Conservation (phyloP, 2,113 vertebrate genomes). For the Pelvicachromis taeniatus region DNA sequence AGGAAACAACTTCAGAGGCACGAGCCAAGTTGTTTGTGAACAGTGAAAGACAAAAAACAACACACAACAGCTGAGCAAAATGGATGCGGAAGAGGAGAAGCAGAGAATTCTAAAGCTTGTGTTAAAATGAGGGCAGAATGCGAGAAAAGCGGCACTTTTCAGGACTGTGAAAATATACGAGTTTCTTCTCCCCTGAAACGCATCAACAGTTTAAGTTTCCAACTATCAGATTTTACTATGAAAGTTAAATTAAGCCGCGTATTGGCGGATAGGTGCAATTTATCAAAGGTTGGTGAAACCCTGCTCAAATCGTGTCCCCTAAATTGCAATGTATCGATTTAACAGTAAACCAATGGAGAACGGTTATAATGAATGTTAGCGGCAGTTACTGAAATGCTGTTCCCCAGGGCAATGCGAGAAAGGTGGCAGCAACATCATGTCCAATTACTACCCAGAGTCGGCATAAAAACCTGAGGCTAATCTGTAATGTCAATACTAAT, state of each 20-base stretch:
- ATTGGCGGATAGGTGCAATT: conserved; percentile 3
- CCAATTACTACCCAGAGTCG: conserved; percentile 42
- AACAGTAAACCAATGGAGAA: conserved; percentile 47
- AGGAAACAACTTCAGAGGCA: conserved; percentile 16
- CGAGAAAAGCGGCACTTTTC: background rate
- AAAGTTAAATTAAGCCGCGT: conserved; percentile 13
- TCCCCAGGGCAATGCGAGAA: conserved; percentile 32
- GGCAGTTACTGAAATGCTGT: conserved; percentile 38
- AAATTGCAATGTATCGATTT: conserved; percentile 60
- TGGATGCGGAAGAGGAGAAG: background rate
- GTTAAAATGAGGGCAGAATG: background rate
- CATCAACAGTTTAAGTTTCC: background rate
- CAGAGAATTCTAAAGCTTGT: background rate
- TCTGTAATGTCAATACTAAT: conserved; percentile 33
- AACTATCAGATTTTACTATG: conserved; percentile 29
- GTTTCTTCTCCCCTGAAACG: background rate
- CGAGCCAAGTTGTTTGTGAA: background rate
- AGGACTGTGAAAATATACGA: background rate
- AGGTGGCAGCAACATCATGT: conserved; percentile 40
- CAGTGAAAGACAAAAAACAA: background rate
- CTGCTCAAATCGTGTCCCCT: conserved; percentile 38
- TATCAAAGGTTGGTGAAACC: conserved; percentile 19
- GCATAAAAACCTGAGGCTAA: conserved; percentile 4
- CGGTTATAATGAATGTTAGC: conserved; percentile 53
- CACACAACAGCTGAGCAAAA: background rate